phyloP scores from a whole-genome alignment of 2,113 vertebrate genomes.

The Etia nguti region DNA sequence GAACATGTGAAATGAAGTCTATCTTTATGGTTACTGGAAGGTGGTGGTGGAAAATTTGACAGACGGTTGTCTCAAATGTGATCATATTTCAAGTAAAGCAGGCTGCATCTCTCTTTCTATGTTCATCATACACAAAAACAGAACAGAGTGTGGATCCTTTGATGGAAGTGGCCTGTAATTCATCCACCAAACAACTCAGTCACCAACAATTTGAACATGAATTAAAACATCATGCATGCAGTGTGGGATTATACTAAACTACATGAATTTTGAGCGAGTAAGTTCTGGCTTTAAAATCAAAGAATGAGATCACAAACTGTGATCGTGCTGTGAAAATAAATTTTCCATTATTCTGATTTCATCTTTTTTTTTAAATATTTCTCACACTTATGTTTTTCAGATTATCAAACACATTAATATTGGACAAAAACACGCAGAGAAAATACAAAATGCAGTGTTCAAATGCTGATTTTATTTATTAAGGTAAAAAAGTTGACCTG shows the following conservation, averaged over 20 bases:
- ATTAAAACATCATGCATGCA: not conserved
- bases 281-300: not conserved
- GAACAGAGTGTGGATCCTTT: not conserved
- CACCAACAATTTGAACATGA: not conserved
- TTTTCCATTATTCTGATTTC: not conserved
- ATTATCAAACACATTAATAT: not conserved
- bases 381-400: not conserved
- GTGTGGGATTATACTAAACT: not conserved
- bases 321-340: not conserved
- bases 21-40: not conserved
- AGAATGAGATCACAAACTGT: not conserved
- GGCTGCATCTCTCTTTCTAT: not conserved
- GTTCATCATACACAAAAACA: not conserved
- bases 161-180: not conserved
- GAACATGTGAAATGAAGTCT: not conserved
- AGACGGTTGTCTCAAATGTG: not conserved
- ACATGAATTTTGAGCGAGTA: not conserved
- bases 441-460: not conserved
- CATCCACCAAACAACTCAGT: not conserved
- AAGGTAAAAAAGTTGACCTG: accelerated
- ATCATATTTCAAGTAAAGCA: not conserved
- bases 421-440: not conserved
- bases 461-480: not conserved
- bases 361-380: not conserved
- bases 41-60: not conserved